Base-by-base conservation (phyloP, 2,888 invertebrate species). In the Cetonia aurata region DNA sequence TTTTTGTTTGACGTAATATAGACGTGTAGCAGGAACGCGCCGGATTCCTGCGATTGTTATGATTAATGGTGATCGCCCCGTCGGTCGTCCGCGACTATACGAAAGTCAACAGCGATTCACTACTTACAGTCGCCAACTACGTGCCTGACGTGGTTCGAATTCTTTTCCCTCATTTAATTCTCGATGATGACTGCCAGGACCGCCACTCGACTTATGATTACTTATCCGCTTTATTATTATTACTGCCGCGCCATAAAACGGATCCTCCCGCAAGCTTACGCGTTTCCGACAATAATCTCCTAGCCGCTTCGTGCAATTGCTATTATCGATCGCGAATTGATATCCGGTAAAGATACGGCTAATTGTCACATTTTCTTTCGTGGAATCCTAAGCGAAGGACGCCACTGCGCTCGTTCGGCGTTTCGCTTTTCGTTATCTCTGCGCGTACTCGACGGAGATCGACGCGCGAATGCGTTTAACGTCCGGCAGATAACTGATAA, bases 401-500 rank as follows among this genome's bases (percentile, higher is more conserved):
- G 19, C 66, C 19, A 44, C 52, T 41, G 33, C 66, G 33, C 13
- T 17, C 31, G 25, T 25, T 17, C 53, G 19, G 31, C 42, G 46
- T 50, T 46, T 19, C 59, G 41, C 48, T 41, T 41, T 10, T 66
- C 41, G 66, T 67, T 67, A 67, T 67, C 67, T 44, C 42, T 25
- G 17, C 66, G 71, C 73, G 74, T 55, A 74, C 69, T 67, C 50
- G 50, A 50, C 9, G 3, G 9, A 15, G 19, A 50, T 13, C 19
- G 19, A 25, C 17, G 25, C 19, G 10, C 25, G 53, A 41, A 67
- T 53, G 25, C 41, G 42, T 62, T 46, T 55, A 13, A 19, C 55
- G 41, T 52, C 56, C 53, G 53, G 31, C 10, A 15, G 52, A 53
- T 62, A 52, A 65, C 37, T 75, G 76, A 77, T 77, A 77, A 77